A percentile compares a stretch with the other conserved stretches of the same genome.
Conservation (phyloP, 1,140 invertebrate species). For the Homarus americanus region DNA sequence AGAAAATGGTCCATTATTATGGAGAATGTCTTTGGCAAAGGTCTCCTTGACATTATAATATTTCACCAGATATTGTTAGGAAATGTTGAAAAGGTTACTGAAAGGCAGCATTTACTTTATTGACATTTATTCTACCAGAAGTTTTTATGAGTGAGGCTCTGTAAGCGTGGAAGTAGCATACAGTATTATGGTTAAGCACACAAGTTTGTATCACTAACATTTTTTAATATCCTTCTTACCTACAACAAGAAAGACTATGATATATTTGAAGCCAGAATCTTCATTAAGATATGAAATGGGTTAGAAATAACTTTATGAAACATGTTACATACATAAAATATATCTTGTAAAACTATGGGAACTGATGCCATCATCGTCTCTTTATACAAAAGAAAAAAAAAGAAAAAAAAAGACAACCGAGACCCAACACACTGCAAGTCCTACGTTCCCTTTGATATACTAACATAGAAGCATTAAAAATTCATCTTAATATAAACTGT, state of each 20-base stretch:
- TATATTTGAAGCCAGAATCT: constrained; percentile 44
- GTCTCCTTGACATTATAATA: too few relatives aligned
- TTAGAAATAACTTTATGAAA: constrained; percentile 54
- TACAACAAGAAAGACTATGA: constrained; percentile 2
- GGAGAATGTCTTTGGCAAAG: too few relatives aligned
- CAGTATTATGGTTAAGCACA: constrained; percentile 42
- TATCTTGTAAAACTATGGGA: constrained; percentile 35
- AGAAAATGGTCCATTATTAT: too few relatives aligned
- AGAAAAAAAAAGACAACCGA: too few relatives aligned
- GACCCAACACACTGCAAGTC: too few relatives aligned
- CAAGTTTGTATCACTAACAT: constrained; percentile 18
- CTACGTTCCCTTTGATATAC: neutral
- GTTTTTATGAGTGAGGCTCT: constrained; percentile 40
- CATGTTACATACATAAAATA: constrained; percentile 47
- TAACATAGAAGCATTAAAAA: constrained; percentile 1
- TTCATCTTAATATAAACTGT: constrained; percentile 10
- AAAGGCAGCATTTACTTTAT: neutral
- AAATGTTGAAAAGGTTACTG: too few relatives aligned
- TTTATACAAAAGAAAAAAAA: constrained; percentile 36
- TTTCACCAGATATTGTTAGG: too few relatives aligned
- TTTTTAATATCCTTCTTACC: constrained; percentile 18
- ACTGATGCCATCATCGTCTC: constrained; percentile 32
- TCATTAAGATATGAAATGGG: constrained; percentile 50
- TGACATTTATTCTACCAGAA: constrained; percentile 53
- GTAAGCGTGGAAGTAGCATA: constrained; percentile 47